phyloP scores from a whole-genome alignment of 2,888 invertebrate genomes.

The Apeira syringaria region DNA sequence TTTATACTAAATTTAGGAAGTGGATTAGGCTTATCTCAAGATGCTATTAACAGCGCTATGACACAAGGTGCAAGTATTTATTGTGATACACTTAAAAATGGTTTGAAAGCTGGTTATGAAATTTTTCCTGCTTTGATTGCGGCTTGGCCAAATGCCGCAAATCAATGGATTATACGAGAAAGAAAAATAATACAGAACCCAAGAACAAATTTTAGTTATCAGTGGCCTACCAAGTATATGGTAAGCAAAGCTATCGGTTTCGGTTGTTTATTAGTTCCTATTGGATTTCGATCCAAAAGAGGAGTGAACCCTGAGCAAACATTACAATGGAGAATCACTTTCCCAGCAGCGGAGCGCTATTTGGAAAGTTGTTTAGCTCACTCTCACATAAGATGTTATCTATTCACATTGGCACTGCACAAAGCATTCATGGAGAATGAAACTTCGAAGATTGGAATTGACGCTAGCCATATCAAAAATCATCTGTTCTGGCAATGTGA shows the following conservation, averaged over 20 bases:
- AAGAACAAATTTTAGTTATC: slow-evolving; percentile 81
- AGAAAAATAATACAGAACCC: slow-evolving; percentile 82
- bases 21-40: slow-evolving; percentile 81
- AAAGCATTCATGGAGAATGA: slow-evolving; percentile 88
- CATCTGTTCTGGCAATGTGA: slow-evolving; percentile 92
- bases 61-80: slow-evolving; percentile 87
- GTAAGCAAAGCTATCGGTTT: slow-evolving; percentile 85
- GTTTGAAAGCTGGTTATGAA: slow-evolving; percentile 81
- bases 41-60: slow-evolving; percentile 79
- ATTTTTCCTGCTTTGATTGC: slow-evolving; percentile 88
- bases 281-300: slow-evolving; percentile 86
- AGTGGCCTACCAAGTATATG: slow-evolving; percentile 88
- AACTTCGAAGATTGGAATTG: slow-evolving; percentile 85
- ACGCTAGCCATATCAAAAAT: slow-evolving; percentile 88
- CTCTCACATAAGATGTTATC: slow-evolving; percentile 88
- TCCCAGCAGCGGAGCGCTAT: slow-evolving; percentile 90
- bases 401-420: slow-evolving; percentile 87
- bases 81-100: slow-evolving; percentile 76
- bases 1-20: slow-evolving; percentile 85
- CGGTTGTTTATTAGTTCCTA: slow-evolving; percentile 88
- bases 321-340: slow-evolving; percentile 91
- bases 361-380: slow-evolving; percentile 88
- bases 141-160: slow-evolving; percentile 89
- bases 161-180: slow-evolving; percentile 86
- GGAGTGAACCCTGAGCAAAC: slow-evolving; percentile 84